These are phyloP conservation scores for Hirundichthys speculiger DNA, from an alignment of 2,113 vertebrate genomes.

Conservation along the genomic window DNA sequence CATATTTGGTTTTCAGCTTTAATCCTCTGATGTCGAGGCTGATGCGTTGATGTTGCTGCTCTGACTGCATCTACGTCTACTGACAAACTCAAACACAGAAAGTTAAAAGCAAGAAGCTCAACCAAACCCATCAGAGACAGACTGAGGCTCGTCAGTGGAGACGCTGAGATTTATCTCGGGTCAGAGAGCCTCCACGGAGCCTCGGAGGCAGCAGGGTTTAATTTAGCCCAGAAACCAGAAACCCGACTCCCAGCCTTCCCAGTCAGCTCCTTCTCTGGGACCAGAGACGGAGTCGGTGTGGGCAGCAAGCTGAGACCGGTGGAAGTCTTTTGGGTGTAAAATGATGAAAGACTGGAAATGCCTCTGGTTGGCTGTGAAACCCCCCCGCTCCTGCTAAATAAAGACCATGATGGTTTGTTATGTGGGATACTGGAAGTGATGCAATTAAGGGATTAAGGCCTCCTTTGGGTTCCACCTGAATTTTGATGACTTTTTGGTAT, in stretches of 20 bases:
- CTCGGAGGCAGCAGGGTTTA: conserved; percentile 56
- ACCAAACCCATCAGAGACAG: too few relatives aligned
- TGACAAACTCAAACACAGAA: neutral
- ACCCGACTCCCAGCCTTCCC: conserved; percentile 54
- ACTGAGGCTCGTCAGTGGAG: neutral
- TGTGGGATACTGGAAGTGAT: neutral
- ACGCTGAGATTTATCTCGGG: conserved; percentile 42
- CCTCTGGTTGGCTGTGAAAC: conserved; percentile 8
- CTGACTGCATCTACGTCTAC: neutral
- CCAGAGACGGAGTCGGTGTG: conserved; percentile 2
- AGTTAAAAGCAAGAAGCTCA: neutral
- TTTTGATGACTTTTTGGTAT: too few relatives aligned
- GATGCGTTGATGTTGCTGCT: neutral
- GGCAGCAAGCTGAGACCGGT: conserved; percentile 4
- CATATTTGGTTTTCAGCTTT: conserved; percentile 1
- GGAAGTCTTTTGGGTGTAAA: conserved; percentile 12
- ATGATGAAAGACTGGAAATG: conserved; percentile 4
- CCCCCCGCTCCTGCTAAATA: neutral
- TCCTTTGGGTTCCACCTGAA: too few relatives aligned
- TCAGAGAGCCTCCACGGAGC: conserved; percentile 39
- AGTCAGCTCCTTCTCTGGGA: conserved; percentile 56
- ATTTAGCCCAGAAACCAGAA: conserved; percentile 73
- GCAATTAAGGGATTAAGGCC: too few relatives aligned
- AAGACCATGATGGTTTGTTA: neutral
- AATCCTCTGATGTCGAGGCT: neutral